These are phyloP conservation scores for Creontiades dilutus DNA, from an alignment of 2,888 invertebrate species.

Conservation along the genomic window DNA sequence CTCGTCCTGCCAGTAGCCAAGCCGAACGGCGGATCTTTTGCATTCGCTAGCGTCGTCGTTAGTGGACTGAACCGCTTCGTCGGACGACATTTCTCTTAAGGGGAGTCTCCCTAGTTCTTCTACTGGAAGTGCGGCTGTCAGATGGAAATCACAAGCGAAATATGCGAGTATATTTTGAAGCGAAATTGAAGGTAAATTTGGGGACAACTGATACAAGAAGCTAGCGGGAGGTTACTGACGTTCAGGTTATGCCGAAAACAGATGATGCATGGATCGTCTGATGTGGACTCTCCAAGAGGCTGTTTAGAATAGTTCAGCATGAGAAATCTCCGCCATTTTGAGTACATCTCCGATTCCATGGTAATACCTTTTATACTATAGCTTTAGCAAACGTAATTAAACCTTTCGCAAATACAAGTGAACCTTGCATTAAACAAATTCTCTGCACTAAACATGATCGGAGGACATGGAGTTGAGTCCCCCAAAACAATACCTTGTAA, in stretches of 20 bases:
- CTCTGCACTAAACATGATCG: no score
- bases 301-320: no score
- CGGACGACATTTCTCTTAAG: conserved; percentile 80
- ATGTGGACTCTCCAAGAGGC: no score
- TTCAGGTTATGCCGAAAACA: not conserved
- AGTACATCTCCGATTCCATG: no score
- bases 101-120: not conserved
- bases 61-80: conserved; percentile 96
- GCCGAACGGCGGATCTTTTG: conserved; percentile 94
- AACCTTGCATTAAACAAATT: no score
- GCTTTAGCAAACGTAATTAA: no score
- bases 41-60: conserved; percentile 99
- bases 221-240: not conserved
- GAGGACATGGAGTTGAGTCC: no score
- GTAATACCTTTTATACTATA: no score
- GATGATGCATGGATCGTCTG: not conserved
- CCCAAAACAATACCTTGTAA: no score
- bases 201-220: not conserved
- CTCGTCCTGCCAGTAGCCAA: conserved; percentile 97
- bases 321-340: no score
- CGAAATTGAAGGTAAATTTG: not conserved
- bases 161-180: not conserved
- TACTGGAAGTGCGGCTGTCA: not conserved
- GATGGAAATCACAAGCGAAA: not conserved
- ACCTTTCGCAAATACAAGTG: no score